phyloP scores from a whole-genome alignment of 1,140 invertebrate genomes.

The Antheraea mylitta region DNA sequence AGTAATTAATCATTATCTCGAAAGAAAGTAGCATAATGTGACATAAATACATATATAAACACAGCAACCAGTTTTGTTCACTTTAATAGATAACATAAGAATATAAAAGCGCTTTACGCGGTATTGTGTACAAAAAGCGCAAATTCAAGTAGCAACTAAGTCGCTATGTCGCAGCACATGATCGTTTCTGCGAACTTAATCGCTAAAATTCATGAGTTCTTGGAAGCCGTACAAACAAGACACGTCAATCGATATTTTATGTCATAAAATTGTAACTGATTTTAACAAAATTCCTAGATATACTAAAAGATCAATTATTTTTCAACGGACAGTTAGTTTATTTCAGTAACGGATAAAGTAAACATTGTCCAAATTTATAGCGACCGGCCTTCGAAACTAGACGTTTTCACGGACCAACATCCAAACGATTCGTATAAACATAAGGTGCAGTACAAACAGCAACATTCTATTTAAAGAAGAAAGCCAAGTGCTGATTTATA shows the following conservation, averaged over 20 bases:
- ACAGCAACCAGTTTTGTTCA: background rate
- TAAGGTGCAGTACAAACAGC: conserved; percentile 24
- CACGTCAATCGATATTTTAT: background rate
- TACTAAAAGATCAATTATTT: conserved; percentile 12
- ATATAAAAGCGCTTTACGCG: no score
- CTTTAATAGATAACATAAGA: background rate
- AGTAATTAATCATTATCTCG: background rate
- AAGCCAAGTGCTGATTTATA: conserved; percentile 27
- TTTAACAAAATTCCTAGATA: background rate
- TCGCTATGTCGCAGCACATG: background rate
- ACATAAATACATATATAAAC: background rate
- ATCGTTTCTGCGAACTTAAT: background rate
- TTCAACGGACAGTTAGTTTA: conserved; percentile 10
- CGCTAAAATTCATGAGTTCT: background rate
- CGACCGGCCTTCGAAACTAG: conserved; percentile 34
- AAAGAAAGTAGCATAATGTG: background rate
- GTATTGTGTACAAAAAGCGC: background rate
- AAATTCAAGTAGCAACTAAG: background rate
- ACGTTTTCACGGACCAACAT: conserved; percentile 38
- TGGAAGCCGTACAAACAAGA: background rate
- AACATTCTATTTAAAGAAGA: conserved; percentile 50
- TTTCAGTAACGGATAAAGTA: conserved; percentile 18
- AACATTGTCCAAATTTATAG: conserved; percentile 28
- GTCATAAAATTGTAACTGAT: no score
- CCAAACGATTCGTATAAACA: conserved; percentile 42